A percentile compares a stretch with the other conserved stretches of the same genome.
These are phyloP conservation scores for Eucriotettix oculatus DNA, from an alignment of 2,888 invertebrate genomes.

Conservation along the genomic window DNA sequence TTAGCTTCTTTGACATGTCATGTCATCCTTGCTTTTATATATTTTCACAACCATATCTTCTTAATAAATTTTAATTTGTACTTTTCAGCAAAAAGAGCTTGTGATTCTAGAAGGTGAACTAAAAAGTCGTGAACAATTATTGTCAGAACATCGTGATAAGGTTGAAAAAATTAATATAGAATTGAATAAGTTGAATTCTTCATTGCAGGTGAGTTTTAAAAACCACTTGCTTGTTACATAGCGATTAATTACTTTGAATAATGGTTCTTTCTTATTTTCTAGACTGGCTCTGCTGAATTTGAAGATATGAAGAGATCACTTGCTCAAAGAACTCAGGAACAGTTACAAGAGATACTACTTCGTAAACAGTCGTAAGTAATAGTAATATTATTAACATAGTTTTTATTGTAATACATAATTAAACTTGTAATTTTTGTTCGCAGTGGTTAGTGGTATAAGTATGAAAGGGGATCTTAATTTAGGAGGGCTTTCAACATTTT, in stretches of 20 bases:
- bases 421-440: too few species aligned
- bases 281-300: conserved; percentile 19
- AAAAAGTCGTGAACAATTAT: conserved; percentile 40
- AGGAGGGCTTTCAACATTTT: too few species aligned
- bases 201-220: conserved; percentile 3
- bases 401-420: neutral
- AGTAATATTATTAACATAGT: neutral
- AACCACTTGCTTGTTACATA: neutral
- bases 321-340: conserved; percentile 30
- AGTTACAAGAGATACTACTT: conserved; percentile 31
- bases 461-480: too few species aligned
- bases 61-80: neutral
- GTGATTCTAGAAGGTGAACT: conserved; percentile 52
- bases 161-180: conserved; percentile 54
- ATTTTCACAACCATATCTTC: neutral
- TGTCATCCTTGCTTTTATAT: neutral
- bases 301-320: conserved; percentile 26
- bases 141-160: conserved; percentile 43
- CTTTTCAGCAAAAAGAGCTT: conserved; percentile 49
- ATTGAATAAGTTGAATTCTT: conserved; percentile 40
- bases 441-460: too few species aligned
- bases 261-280: neutral
- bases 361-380: conserved; percentile 31
- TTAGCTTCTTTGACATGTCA: too few species aligned
- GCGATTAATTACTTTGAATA: neutral